These are phyloP conservation scores for Orbicella faveolata DNA, from an alignment of 64 coral and sea anemone genomes.

Conservation along the genomic window DNA sequence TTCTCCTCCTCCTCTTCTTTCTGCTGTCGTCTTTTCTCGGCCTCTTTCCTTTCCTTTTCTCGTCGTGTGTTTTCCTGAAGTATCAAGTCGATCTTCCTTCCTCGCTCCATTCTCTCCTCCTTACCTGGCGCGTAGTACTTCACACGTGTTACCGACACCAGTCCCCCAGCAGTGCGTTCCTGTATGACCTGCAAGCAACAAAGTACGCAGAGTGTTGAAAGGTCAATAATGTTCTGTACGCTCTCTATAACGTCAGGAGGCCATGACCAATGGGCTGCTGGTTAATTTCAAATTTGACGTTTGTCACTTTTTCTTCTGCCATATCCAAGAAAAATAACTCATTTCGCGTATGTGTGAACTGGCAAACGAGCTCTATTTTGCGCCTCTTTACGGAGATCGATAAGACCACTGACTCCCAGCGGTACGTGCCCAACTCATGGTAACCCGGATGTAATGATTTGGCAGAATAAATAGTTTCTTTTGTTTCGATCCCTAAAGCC, in stretches of 20 bases:
- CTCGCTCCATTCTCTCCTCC: slow-evolving; percentile 60
- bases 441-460: too few relatives aligned
- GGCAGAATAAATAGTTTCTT: too few relatives aligned
- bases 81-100: slow-evolving; percentile 59
- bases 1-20: slow-evolving; percentile 48
- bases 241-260: neutral
- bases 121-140: slow-evolving; percentile 73
- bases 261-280: too few relatives aligned
- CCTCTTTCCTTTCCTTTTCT: slow-evolving; percentile 57
- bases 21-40: slow-evolving; percentile 26
- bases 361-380: too few relatives aligned
- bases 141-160: slow-evolving; percentile 81
- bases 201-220: neutral
- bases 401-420: too few relatives aligned
- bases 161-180: slow-evolving; percentile 39
- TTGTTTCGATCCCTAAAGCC: too few relatives aligned
- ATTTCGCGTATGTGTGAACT: too few relatives aligned
- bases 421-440: too few relatives aligned
- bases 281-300: neutral
- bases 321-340: too few relatives aligned
- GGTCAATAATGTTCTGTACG: neutral
- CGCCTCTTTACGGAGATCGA: too few relatives aligned
- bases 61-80: slow-evolving; percentile 51
- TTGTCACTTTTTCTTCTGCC: too few relatives aligned
- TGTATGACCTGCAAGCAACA: neutral